Evolutionary conservation across 92 coral and sea anemone genomes (phyloP).

Genomic region (Meandrina meandrites): DNA sequence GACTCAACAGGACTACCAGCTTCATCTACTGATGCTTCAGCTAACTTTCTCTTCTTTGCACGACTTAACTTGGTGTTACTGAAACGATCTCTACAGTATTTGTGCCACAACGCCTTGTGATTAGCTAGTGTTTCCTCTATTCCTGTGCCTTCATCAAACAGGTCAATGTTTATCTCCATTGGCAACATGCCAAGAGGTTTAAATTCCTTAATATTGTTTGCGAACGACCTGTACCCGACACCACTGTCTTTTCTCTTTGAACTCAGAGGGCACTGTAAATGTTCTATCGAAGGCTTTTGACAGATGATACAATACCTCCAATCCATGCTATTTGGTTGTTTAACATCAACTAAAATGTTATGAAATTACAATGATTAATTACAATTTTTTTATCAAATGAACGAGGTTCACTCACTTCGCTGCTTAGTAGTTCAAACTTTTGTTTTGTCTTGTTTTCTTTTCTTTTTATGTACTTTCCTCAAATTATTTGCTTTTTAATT

Average conservation of each 20-base stretch:
- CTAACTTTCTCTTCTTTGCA: constrained; percentile 37
- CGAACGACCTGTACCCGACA: not conserved
- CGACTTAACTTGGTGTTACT: constrained; percentile 37
- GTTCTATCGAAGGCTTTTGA: not conserved
- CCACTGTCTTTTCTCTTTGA: not conserved
- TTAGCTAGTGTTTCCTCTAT: constrained; percentile 27
- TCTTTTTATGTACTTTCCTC: too few relatives aligned
- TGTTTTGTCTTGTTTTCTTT: too few relatives aligned
- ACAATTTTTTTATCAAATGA: too few relatives aligned
- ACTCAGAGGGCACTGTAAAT: not conserved
- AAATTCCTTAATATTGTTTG: constrained; percentile 28
- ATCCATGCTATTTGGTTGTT: not conserved
- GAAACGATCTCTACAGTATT: constrained; percentile 28
- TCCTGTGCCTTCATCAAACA: constrained; percentile 37
- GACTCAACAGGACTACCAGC: constrained; percentile 24
- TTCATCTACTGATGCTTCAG: constrained; percentile 19
- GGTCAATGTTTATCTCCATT: constrained; percentile 12
- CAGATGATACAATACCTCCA: not conserved
- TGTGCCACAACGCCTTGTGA: constrained; percentile 61
- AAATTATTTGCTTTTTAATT: too few relatives aligned
- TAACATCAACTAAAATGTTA: too few relatives aligned
- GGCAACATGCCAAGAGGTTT: constrained; percentile 9
- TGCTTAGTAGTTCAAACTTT: too few relatives aligned
- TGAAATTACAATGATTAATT: too few relatives aligned
- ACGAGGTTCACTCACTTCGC: too few relatives aligned